Base-by-base conservation (phyloP, 2,888 invertebrate species). In the Rhimphoctona megacephalus region DNA sequence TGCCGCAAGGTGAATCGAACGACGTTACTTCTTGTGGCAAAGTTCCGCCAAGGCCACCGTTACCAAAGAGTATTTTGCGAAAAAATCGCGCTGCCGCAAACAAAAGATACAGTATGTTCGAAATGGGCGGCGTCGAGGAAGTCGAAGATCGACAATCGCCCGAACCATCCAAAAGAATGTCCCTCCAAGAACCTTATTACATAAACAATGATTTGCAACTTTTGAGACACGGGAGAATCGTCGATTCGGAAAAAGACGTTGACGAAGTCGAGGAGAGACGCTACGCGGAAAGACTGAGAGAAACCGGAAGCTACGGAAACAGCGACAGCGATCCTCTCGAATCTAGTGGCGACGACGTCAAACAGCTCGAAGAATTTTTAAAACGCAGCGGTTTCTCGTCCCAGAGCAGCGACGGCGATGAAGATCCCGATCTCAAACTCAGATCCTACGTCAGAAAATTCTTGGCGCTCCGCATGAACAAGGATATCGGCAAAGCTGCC, bases 91-190 rank as follows among this genome's bases (percentile, higher is more conserved):
- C 74, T 4, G 61, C 80, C 3, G 72, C 79, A 0, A 88, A 77
- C 78, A 92, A 94, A 85, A 95, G 98, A 66, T 97, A 97, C 92
- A 98, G 98, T 91, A 97, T 97, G 97, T 97, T 97, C 91, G 97
- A 97, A 94, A 96, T 96, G 95, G 96, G 96, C 86, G 95, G 96
- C 67, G 96, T 96, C 90, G 95, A 95, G 79, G 94, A 94, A 2
- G 92, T 94, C 1, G 93, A 95, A 93, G 92, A 95, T 92, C 92
- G 95, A 94, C 90, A 95, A 92, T 82, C 89, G 95, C 93, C 95
- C 93, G 91, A 96, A 94, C 95, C 95, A 66, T 95, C 95, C 85
- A 97, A 97, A 92, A 95, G 97, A 73, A 96, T 97, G 94, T 97
- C 97, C n/a, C 94, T 97, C 74, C 97, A 97, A 92, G 97, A 97